Base-by-base conservation (phyloP, 2,113 vertebrate species). In the Lophura nycthemera region DNA sequence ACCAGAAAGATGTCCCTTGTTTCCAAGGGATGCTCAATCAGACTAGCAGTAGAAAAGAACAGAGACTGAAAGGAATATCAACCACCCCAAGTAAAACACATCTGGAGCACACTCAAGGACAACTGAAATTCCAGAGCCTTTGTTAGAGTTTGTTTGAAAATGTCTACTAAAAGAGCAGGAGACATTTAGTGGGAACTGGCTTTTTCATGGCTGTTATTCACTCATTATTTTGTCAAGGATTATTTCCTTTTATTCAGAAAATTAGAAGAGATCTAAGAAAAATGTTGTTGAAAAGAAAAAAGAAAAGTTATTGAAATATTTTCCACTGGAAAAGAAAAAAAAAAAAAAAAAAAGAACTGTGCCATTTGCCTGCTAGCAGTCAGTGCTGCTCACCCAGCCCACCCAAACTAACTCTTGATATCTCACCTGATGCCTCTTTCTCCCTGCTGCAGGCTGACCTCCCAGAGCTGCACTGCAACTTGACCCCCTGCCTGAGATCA, bases 261-360 rank as follows among this genome's bases (percentile, higher is more conserved):
- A 95, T 80, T 7, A 83, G 85, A 91, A 86, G 66, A 40, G n/a
- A 88, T 89, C 89, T 95, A 89, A 95, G 91, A 78, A 86, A 93
- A 86, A 84, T 61, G 79, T 65, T 83, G 83, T 90, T 94, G 83
- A 83, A 86, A 90, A n/a, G 19, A 56, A 69, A 82, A 80, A 78
- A 80, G 76, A 65, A 59, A 10, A 18, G 67, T 74, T 83, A 80
- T n/a, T 91, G 65, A 88, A 94, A 82, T 84, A 81, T 92, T 94
- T 97, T 96, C 94, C 80, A 88, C 30, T 92, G 91, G 91, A 94
- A 95, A 91, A 77, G 74, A 88, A 84, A 91, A 78, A 72, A 85
- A 86, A 96, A 89, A 79, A 76, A 91, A 77, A 74, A 88, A 84
- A 91, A 76, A 91, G 81, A 75, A 86, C 69, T 3, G 72, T 94